Evolutionary conservation across 1,140 invertebrate genomes (phyloP).

Genomic region (Aethina tumida): DNA sequence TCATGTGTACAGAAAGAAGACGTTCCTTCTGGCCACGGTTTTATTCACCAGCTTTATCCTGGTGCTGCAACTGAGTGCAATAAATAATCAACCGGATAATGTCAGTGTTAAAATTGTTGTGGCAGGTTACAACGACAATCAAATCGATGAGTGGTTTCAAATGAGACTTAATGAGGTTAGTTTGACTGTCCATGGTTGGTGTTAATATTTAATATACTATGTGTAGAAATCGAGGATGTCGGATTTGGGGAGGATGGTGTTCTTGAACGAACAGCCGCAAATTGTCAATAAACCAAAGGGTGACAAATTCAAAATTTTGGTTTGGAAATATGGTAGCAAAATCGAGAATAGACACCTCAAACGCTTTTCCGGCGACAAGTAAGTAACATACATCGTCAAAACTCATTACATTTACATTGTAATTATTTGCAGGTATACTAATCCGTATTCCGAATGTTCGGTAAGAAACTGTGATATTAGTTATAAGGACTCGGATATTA

Average conservation of each 20-base stretch:
- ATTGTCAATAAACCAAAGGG: constrained; percentile 5
- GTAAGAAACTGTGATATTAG: constrained; percentile 44
- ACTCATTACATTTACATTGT: not conserved
- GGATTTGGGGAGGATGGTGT: constrained; percentile 29
- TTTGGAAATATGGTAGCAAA: constrained; percentile 34
- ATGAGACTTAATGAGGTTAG: too few relatives aligned
- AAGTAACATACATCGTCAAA: constrained; percentile 3
- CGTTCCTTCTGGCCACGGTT: too few relatives aligned
- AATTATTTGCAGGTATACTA: not conserved
- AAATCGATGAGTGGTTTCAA: too few relatives aligned
- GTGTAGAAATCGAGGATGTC: constrained; percentile 24
- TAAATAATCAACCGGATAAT: too few relatives aligned
- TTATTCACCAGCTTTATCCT: too few relatives aligned
- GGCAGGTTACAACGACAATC: too few relatives aligned
- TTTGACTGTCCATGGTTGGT: too few relatives aligned
- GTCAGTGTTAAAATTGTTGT: too few relatives aligned
- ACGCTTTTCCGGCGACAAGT: constrained; percentile 22
- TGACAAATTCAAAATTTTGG: constrained; percentile 29
- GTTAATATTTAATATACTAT: too few relatives aligned
- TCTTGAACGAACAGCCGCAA: constrained; percentile 22
- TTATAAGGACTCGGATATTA: constrained; percentile 36
- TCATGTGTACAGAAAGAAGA: too few relatives aligned
- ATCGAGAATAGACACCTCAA: constrained; percentile 32
- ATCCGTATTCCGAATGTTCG: constrained; percentile 35
- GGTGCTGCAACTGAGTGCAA: too few relatives aligned